Conservation (phyloP, 1,140 invertebrate species). For the Drosophila sp. region DNA sequence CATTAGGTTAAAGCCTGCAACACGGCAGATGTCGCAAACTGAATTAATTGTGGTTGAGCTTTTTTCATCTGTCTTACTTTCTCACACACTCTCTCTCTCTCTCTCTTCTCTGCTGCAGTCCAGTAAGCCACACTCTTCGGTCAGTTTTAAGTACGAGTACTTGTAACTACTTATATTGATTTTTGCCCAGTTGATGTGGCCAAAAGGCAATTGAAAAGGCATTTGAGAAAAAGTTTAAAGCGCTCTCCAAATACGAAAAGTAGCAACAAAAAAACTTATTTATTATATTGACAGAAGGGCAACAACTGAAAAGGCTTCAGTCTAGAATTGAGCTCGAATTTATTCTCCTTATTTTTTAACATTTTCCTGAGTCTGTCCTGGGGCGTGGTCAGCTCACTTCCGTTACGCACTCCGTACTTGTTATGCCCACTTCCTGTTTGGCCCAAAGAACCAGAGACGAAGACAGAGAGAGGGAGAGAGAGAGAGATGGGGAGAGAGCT, state of each 20-base stretch:
- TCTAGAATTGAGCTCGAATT: conserved; percentile 31
- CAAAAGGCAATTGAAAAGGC: conserved; percentile 62
- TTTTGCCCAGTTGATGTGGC: conserved; percentile 39
- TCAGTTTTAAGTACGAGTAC: not conserved
- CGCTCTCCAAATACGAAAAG: conserved; percentile 74
- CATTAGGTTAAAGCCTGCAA: conserved; percentile 55
- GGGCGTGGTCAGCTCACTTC: conserved; percentile 40
- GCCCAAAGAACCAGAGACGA: not conserved
- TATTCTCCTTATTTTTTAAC: conserved; percentile 28
- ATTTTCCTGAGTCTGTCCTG: conserved; percentile 4
- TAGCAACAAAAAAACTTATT: conserved; percentile 72
- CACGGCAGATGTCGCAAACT: conserved; percentile 73
- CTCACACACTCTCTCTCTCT: not conserved
- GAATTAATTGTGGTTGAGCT: conserved; percentile 61
- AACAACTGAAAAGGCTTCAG: conserved; percentile 14
- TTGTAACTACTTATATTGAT: conserved; percentile 51
- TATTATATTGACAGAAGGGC: conserved; percentile 73
- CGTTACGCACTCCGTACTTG: conserved; percentile 57
- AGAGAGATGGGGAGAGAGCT: conserved; percentile 22
- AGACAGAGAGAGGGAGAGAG: not conserved
- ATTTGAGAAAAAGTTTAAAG: conserved; percentile 78
- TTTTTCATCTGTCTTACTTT: not conserved
- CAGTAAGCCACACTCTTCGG: not conserved
- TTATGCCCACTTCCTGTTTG: conserved; percentile 49
- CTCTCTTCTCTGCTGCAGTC: not conserved